Conservation (phyloP, 2,113 vertebrate species). For the Lutjanus erythropterus region DNA sequence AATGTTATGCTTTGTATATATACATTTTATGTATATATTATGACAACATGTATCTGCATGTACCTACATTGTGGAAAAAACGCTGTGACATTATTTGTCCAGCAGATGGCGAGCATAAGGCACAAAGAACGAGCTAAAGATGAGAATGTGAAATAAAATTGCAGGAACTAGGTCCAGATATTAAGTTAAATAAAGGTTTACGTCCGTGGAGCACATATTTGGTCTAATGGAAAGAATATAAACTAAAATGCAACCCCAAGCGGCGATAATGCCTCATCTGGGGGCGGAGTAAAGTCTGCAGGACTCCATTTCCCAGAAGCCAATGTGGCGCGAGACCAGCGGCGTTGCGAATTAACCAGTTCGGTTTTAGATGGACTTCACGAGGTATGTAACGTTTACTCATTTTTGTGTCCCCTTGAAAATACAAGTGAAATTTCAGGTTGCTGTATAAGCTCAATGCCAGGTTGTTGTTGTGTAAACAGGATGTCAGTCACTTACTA, state of each 20-base stretch:
- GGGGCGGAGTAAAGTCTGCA: not conserved
- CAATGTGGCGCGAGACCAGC: not conserved
- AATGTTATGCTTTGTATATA: no score
- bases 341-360: not conserved
- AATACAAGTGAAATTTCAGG: accelerated
- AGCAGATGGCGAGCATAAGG: not conserved
- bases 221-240: no score
- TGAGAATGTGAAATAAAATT: not conserved
- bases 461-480: accelerated
- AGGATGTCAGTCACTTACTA: accelerated
- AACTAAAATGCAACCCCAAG: no score
- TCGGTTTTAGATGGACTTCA: not conserved
- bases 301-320: constrained; percentile 64
- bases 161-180: not conserved
- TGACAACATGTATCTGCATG: no score
- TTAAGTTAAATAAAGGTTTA: no score
- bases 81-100: not conserved
- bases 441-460: accelerated
- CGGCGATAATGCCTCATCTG: no score
- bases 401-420: accelerated
- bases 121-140: not conserved
- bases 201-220: no score
- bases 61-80: no score
- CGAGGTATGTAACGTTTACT: constrained; percentile 32
- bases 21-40: no score